Evolutionary conservation across 1,140 invertebrate genomes (phyloP), one percentile per base, ranked within the genome.

Genomic region (Habropoda laboriosa): DNA sequence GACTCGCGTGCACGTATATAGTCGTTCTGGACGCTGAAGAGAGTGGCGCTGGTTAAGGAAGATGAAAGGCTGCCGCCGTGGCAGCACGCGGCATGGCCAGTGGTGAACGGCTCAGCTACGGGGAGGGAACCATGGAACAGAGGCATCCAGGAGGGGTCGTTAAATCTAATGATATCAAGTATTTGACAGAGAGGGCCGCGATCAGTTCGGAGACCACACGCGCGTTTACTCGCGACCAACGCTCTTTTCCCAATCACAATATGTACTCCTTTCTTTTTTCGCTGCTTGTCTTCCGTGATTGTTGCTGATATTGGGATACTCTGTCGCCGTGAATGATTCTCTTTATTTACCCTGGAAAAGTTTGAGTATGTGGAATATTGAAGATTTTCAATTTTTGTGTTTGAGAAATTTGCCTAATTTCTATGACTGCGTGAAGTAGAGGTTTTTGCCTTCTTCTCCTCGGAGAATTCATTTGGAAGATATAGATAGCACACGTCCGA

Each of bases 131-230:
- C 30, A 35, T n/a, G 51, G 71, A 32, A 82, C n/a, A 64, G 49
- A 86, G 79, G 84, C 83, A 87, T 64, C 82, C 72, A 73, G 79
- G 70, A 68, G 68, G 80, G 85, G 81, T 91, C 89, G 89, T 91
- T 90, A 90, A 91, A 90, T 90, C 89, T 91, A 90, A 91, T 90
- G 90, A 91, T 90, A 89, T 90, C 89, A 88, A 88, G 74, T 89
- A 90, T 89, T 91, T 89, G 89, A 90, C 88, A 74, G 68, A 70
- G 55, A 87, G 86, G 83, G 63, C 53, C 86, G 63, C 63, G 80
- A 82, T 85, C 82, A 70, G 75, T 86, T 76, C 63, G 35, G 35
- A 71, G 88, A 88, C 87, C 88, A 89, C 90, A 89, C 88, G 81
- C 64, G 60, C 30, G 42, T 30, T 27, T n/a, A 27, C 8, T 27